Conservation (phyloP, 2,113 vertebrate species). For the Halichoerus grypus region DNA sequence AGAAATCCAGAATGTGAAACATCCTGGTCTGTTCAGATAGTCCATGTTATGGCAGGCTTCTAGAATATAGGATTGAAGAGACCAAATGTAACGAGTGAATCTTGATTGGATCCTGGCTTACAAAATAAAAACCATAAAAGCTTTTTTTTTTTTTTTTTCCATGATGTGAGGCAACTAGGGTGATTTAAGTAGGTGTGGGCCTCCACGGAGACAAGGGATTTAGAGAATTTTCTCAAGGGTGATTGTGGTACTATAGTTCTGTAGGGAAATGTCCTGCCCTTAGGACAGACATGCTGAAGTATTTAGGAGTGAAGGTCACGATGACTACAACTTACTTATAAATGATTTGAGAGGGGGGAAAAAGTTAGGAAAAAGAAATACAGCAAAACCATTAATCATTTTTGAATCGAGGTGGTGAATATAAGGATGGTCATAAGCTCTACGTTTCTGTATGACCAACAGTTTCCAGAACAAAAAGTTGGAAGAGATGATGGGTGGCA, state of each 20-base stretch:
- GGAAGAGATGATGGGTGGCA: not conserved
- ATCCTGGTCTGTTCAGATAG: not conserved
- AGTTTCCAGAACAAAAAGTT: not conserved
- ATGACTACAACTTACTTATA: not conserved
- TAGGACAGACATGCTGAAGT: not conserved
- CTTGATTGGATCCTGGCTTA: not conserved
- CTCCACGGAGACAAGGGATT: not conserved
- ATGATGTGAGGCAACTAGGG: not conserved
- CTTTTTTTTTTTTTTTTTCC: not conserved
- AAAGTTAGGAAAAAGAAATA: not conserved
- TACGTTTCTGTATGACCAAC: not conserved
- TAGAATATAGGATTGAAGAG: not conserved
- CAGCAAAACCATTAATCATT: not conserved
- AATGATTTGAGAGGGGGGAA: not conserved
- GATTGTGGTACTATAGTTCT: not conserved
- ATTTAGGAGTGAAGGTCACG: not conserved
- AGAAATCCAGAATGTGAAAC: not conserved
- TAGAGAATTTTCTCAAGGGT: not conserved
- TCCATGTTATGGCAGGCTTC: not conserved
- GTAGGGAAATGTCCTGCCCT: not conserved
- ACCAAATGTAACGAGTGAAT: too few species aligned
- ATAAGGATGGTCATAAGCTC: not conserved
- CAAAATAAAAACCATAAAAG: not conserved
- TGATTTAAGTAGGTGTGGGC: not conserved
- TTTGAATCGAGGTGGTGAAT: too few species aligned